Percentiles rank a stretch among this genome's conserved stretches.
phyloP scores from a whole-genome alignment of 1,140 invertebrate genomes.

The Apis cerana region DNA sequence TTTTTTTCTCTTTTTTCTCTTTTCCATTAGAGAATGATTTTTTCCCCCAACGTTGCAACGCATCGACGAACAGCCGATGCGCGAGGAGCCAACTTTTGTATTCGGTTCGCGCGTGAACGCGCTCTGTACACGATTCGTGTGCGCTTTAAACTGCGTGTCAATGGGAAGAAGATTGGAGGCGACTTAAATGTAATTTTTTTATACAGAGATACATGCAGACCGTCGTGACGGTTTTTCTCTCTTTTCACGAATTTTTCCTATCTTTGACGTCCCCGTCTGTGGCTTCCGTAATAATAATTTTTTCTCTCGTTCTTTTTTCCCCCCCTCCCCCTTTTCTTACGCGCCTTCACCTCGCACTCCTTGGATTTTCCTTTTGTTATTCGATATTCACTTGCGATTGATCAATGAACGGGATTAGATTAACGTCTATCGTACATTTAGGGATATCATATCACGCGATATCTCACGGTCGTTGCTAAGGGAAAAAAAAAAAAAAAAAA shows the following conservation, averaged over 20 bases:
- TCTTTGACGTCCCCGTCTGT: no score
- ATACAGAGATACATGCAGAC: conserved; percentile 28
- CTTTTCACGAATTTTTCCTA: neutral
- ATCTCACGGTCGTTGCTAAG: conserved; percentile 33
- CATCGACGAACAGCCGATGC: neutral
- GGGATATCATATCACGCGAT: conserved; percentile 1
- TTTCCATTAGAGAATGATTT: neutral
- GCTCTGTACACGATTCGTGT: neutral
- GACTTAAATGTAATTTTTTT: conserved; percentile 41
- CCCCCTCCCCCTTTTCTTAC: no score
- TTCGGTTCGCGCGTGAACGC: neutral
- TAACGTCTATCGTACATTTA: conserved; percentile 21
- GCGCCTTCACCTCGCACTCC: neutral
- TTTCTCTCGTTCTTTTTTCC: no score
- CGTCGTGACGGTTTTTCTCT: neutral
- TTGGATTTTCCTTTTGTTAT: conserved; percentile 42
- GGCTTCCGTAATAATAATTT: neutral
- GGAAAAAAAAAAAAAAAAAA: neutral
- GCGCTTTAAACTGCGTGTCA: conserved; percentile 22
- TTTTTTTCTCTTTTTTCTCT: neutral
- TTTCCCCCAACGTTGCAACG: no score
- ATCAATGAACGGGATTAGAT: conserved; percentile 50
- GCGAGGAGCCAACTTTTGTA: neutral
- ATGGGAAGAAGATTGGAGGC: conserved; percentile 30
- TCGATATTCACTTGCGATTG: conserved; percentile 74